These are phyloP conservation scores for Autographa pulchrina DNA, from an alignment of 2,888 invertebrate species.

Conservation along the genomic window DNA sequence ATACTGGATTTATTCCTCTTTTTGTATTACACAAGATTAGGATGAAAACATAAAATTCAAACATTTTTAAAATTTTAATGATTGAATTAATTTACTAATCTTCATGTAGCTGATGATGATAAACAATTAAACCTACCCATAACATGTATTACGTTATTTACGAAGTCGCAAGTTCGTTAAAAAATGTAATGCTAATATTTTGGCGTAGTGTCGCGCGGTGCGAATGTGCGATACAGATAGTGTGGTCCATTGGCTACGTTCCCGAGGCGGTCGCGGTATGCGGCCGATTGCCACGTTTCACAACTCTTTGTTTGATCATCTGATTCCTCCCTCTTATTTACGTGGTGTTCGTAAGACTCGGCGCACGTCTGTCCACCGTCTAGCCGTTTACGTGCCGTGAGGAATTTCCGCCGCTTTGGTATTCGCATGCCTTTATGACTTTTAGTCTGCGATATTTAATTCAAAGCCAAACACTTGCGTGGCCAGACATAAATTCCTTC, in stretches of 20 bases:
- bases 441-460: conserved; percentile 77
- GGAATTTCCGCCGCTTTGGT: conserved; percentile 83
- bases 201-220: conserved; percentile 68
- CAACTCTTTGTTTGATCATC: conserved; percentile 84
- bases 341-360: conserved; percentile 74
- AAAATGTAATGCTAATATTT: conserved; percentile 73
- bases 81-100: not conserved
- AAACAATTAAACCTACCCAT: not conserved
- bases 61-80: not conserved
- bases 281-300: conserved; percentile 80
- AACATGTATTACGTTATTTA: not conserved
- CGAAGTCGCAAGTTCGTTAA: conserved; percentile 41
- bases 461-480: conserved; percentile 78
- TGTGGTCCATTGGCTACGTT: conserved; percentile 83
- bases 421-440: conserved; percentile 80
- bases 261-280: conserved; percentile 79
- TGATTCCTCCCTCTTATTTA: conserved; percentile 78
- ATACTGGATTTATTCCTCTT: not conserved
- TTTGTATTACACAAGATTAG: not conserved
- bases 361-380: conserved; percentile 84
- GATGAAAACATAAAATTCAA: not conserved
- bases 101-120: not conserved
- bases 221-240: conserved; percentile 65
- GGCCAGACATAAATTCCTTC: conserved; percentile 72
- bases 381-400: conserved; percentile 81